Evolutionary conservation across 2,797 vertebrate genomes (phyloP), one percentile per base, ranked within the genome.

Genomic region (Limnodromus scolopaceus): DNA sequence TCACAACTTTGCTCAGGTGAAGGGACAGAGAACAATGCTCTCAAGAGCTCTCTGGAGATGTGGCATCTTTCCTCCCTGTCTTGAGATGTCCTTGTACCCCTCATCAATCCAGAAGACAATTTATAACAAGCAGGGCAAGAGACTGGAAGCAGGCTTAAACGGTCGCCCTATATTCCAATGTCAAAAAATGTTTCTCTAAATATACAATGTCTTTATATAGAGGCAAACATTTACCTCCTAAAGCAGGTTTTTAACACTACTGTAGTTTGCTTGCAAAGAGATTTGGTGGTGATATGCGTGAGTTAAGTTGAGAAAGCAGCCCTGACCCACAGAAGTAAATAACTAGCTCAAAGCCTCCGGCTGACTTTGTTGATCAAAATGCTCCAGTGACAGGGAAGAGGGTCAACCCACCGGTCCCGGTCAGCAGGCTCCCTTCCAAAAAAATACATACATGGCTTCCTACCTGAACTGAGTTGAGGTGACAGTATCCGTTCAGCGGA

Each of bases 401-500:
- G 46, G 32, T 45, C 71, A 74, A 22, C 24, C 45, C 25, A 14
- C 12, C 4, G 20, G 28, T 1, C 51, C 38, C 16, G 49, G 32
- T 39, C 51, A 86, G 32, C 70, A 77, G 32, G 32, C 12, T 87
- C 20, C 55, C 69, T 68, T n/a, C 19, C 64, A 41, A 61, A 36
- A 64, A 45, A 14, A 6, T 0, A 5, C 27, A 4, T 2, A 5
- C 0, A 3, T 20, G 53, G 9, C 9, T 6, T 39, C 80, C 78
- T 98, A 99, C 99, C 99, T 99, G 99, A 93, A 99, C 99, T 87
- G 99, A 99, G 98, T 99, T 99, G 98, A 99, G 99, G 98, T 99
- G 99, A 96, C 99, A 99, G 98, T 99, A 99, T 78, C 99, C 99
- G 3, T 99, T 99, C 68, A 99, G 98, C 0, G 99, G 99, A 93